Conservation (phyloP, 2,113 vertebrate species). For the Bubalus kerabau region DNA sequence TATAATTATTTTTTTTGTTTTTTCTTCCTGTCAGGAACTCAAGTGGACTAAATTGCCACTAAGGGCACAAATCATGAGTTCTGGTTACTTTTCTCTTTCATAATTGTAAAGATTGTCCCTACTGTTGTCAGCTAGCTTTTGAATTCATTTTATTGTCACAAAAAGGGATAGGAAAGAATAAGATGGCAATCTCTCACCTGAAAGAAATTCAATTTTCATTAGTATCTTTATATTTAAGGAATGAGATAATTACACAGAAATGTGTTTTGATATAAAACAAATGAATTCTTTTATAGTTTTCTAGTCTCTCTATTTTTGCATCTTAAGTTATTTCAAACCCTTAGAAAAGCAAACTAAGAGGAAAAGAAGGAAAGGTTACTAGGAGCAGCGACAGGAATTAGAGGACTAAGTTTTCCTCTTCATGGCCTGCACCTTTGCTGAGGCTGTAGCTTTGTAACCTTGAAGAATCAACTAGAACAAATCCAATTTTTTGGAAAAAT, state of each 20-base stretch:
- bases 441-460: not conserved
- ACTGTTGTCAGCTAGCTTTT: not conserved
- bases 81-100: not conserved
- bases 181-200: not conserved
- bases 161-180: not conserved
- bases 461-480: not conserved
- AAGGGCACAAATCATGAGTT: not conserved
- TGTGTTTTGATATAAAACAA: not conserved
- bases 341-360: not conserved
- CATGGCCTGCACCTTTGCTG: not conserved
- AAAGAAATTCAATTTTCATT: not conserved
- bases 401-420: not conserved
- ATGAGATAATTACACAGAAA: not conserved
- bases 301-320: not conserved
- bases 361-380: not conserved
- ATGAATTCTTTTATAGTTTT: not conserved
- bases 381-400: not conserved
- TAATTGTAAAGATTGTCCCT: not conserved
- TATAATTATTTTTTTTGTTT: not conserved
- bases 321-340: conserved; percentile 22
- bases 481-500: not conserved
- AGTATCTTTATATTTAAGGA: not conserved
- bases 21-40: not conserved
- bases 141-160: conserved; percentile 6
- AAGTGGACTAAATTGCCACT: not conserved